phyloP scores from a whole-genome alignment of 2,113 vertebrate species.

The Pipra filicauda region DNA sequence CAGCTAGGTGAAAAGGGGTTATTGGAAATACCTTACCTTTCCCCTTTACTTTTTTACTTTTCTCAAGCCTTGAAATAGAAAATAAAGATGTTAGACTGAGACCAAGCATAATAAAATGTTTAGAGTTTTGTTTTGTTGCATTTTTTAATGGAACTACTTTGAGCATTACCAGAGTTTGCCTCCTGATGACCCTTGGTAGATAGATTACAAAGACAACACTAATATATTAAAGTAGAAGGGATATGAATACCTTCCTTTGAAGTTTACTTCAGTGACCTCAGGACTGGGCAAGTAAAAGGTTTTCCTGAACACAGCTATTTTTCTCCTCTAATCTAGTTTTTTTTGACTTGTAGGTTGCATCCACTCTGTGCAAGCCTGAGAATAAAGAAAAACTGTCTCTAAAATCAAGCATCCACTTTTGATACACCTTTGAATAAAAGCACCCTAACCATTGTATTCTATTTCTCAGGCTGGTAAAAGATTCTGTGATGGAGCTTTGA shows the following conservation, averaged over 20 bases:
- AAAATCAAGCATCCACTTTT: constrained; percentile 49
- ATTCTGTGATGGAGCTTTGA: constrained; percentile 48
- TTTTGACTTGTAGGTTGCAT: background rate
- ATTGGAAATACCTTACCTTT: background rate
- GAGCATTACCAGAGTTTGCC: background rate
- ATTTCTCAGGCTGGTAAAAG: constrained; percentile 34
- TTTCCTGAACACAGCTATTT: background rate
- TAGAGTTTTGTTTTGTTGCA: background rate
- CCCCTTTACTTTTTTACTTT: background rate
- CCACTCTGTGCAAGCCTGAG: background rate
- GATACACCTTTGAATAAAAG: constrained; percentile 45
- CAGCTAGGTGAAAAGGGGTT: background rate
- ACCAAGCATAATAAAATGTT: background rate
- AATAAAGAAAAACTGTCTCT: constrained; percentile 26
- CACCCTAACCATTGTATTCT: constrained; percentile 19
- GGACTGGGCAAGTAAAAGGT: background rate
- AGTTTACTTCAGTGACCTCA: background rate
- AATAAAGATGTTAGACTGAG: background rate
- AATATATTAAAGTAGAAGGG: background rate
- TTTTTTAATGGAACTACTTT: background rate
- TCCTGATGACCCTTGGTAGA: background rate
- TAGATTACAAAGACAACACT: background rate
- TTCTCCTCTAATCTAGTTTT: background rate
- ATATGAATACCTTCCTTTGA: constrained; percentile 38
- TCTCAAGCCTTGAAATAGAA: background rate